Percentiles rank a stretch among this genome's conserved stretches.
phyloP scores from a whole-genome alignment of 2,113 vertebrate species.

The Motacilla tschutschensis region DNA sequence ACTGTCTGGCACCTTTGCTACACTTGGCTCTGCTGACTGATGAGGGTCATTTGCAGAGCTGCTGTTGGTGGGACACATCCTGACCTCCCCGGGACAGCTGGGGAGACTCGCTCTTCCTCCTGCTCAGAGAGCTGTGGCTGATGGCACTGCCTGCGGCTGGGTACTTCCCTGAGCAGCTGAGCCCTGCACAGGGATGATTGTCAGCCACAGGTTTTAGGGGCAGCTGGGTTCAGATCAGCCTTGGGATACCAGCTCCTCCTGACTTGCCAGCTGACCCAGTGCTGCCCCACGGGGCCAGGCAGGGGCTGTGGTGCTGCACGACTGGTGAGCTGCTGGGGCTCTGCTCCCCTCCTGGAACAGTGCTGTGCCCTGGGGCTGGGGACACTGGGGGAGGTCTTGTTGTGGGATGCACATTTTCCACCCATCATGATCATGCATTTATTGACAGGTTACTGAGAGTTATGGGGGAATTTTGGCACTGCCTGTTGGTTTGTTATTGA shows the following conservation, averaged over 20 bases:
- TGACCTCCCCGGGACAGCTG: fast-evolving
- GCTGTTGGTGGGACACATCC: neutral
- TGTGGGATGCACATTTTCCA: neutral
- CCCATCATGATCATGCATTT: neutral
- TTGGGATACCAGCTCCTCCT: neutral
- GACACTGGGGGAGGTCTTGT: neutral
- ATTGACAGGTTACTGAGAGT: neutral
- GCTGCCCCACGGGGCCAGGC: fast-evolving
- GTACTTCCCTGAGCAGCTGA: fast-evolving
- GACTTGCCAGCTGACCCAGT: neutral
- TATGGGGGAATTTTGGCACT: neutral
- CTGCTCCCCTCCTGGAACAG: neutral
- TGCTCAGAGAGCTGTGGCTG: neutral
- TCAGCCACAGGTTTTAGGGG: neutral
- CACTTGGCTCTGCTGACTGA: neutral
- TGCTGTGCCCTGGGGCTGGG: neutral
- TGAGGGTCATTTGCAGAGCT: slow-evolving; percentile 34
- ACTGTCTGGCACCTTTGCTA: slow-evolving; percentile 1
- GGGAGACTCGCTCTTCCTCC: neutral
- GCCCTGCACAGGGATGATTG: neutral
- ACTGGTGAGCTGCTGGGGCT: neutral
- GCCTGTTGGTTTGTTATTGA: neutral
- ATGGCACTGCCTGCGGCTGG: neutral
- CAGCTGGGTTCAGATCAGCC: neutral
- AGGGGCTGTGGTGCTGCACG: neutral